Conservation (phyloP, 2,797 vertebrate species). For the Calcarius lapponicus region DNA sequence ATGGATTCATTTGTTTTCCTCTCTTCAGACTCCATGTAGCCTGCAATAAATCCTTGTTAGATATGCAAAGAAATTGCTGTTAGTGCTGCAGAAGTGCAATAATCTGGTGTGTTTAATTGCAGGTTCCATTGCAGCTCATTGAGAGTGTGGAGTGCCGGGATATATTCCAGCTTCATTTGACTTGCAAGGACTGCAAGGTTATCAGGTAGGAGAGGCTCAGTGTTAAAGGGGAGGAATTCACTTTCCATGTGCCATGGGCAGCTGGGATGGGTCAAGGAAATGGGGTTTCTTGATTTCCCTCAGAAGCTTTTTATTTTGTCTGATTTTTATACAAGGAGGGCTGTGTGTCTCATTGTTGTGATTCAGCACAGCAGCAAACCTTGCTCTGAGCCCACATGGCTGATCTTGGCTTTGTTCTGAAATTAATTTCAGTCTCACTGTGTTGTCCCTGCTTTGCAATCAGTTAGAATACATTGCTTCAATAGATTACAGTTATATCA, state of each 20-base stretch:
- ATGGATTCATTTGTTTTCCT: not conserved
- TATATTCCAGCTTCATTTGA: constrained; percentile 96
- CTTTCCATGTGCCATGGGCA: not conserved
- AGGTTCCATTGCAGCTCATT: constrained; percentile 96
- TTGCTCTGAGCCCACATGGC: not conserved
- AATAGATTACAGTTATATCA: fast-evolving
- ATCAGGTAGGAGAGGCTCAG: constrained; percentile 83
- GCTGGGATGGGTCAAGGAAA: not conserved
- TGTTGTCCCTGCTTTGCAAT: not conserved
- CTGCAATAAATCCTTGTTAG: not conserved
- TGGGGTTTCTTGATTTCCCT: not conserved
- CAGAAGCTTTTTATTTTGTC: not conserved
- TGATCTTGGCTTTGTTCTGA: not conserved
- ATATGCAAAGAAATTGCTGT: not conserved
- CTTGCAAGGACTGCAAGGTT: constrained; percentile 98
- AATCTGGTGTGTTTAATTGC: constrained; percentile 54
- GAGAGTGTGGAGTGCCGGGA: constrained; percentile 94
- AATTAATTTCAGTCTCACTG: not conserved
- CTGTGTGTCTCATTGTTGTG: not conserved
- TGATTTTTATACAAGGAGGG: not conserved
- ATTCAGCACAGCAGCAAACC: not conserved
- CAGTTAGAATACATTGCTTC: not conserved
- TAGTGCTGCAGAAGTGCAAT: constrained; percentile 6
- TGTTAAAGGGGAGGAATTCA: not conserved
- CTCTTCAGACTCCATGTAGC: not conserved